Percentiles rank a stretch among this genome's conserved stretches.
Evolutionary conservation across 92 coral and sea anemone genomes (phyloP).

Genomic region (Desmophyllum pertusum): DNA sequence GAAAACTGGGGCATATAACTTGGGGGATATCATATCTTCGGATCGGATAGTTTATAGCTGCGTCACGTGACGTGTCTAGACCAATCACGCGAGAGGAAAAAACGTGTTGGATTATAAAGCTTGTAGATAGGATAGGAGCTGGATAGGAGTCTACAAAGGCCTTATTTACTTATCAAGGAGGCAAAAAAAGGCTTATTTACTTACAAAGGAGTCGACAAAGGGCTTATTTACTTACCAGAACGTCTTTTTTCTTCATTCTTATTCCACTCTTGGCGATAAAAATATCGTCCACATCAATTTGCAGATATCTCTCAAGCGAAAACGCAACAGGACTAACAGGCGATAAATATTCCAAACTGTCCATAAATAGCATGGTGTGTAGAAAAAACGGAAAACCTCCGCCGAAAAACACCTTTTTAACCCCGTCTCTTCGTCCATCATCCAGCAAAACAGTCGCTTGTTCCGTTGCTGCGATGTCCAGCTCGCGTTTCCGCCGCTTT

Average conservation of each 20-base stretch:
- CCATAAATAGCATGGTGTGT: conserved; percentile 86
- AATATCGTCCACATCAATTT: conserved; percentile 93
- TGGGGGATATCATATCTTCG: too few relatives aligned
- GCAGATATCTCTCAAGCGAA: conserved; percentile 80
- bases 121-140: too few relatives aligned
- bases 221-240: conserved; percentile 61
- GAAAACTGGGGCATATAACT: too few relatives aligned
- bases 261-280: conserved; percentile 87
- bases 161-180: conserved; percentile 64
- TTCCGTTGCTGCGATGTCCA: conserved; percentile 41
- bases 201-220: too few relatives aligned
- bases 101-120: too few relatives aligned
- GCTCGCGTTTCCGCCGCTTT: conserved; percentile 33
- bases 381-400: conserved; percentile 93
- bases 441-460: conserved; percentile 84
- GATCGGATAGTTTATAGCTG: too few relatives aligned
- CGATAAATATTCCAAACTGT: conserved; percentile 81
- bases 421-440: conserved; percentile 77
- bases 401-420: conserved; percentile 87
- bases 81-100: too few relatives aligned
- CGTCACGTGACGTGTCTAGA: too few relatives aligned
- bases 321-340: conserved; percentile 65
- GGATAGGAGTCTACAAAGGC: too few relatives aligned
- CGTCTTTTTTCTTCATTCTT: conserved; percentile 84
- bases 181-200: background rate